Evolutionary conservation across 53 echinoderm and acorn worm genomes (phyloP).

Genomic region (Stichopus horrens): DNA sequence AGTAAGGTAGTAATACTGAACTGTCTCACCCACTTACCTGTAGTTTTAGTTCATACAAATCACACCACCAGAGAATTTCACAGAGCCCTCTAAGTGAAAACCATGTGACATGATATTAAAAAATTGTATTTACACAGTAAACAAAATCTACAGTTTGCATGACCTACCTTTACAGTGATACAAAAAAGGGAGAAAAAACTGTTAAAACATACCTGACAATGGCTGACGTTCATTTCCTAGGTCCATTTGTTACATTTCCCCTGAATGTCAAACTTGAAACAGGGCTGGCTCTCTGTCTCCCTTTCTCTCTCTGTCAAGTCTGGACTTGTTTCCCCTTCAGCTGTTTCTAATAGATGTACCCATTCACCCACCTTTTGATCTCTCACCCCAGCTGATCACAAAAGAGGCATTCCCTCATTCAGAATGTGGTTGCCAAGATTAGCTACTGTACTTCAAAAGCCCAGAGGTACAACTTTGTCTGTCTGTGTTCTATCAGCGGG

Average conservation of each 20-base stretch:
- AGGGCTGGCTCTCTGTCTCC: neutral
- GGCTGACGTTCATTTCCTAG: neutral
- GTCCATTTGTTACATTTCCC: neutral
- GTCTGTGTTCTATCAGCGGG: neutral
- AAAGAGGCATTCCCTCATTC: conserved; percentile 20
- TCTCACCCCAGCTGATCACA: neutral
- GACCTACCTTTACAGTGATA: too few species aligned
- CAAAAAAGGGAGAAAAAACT: neutral
- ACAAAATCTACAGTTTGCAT: too few species aligned
- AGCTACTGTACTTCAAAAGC: neutral
- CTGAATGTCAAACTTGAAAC: neutral
- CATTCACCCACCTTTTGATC: conserved; percentile 24
- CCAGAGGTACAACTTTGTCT: neutral
- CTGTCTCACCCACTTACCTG: too few species aligned
- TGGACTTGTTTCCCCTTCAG: conserved; percentile 22
- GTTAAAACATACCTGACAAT: neutral
- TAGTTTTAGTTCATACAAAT: too few species aligned
- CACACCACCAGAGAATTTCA: too few species aligned
- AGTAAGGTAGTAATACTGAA: too few species aligned
- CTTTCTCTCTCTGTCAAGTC: neutral
- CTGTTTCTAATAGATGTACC: neutral
- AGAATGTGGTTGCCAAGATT: conserved; percentile 11
- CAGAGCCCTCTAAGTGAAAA: too few species aligned
- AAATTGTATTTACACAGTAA: too few species aligned
- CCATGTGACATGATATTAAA: too few species aligned